Conservation (phyloP, 2,797 vertebrate species). For the Eospalax fontanierii region DNA sequence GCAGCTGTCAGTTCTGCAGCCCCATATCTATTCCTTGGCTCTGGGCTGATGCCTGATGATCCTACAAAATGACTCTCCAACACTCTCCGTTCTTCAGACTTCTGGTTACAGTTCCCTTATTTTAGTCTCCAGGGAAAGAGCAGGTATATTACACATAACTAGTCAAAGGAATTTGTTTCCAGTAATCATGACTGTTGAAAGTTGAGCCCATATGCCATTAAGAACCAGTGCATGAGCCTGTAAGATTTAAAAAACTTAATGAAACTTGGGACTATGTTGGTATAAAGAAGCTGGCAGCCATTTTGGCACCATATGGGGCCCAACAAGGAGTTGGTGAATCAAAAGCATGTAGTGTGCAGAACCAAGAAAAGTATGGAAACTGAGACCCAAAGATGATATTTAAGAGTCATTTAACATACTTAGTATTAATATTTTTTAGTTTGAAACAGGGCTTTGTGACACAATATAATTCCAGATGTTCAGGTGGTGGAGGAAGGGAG, state of each 20-base stretch:
- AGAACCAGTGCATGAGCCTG: not conserved
- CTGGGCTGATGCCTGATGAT: not conserved
- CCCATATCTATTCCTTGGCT: not conserved
- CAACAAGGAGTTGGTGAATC: too few species aligned
- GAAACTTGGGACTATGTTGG: not conserved
- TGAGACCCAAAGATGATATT: not conserved
- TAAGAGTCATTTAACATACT: not conserved
- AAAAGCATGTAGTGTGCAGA: too few species aligned
- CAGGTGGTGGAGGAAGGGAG: too few species aligned
- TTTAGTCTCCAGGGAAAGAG: not conserved
- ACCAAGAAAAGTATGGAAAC: not conserved
- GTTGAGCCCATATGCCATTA: fast-evolving
- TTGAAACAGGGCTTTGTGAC: not conserved
- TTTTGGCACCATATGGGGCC: not conserved
- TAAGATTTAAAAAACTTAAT: not conserved
- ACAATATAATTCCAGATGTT: not conserved
- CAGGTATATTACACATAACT: not conserved
- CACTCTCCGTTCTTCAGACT: not conserved
- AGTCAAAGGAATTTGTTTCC: too few species aligned
- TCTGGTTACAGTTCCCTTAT: not conserved
- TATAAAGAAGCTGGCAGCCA: not conserved
- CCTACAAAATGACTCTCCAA: not conserved
- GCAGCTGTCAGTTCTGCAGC: not conserved
- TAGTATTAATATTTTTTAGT: not conserved
- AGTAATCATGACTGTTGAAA: not conserved